phyloP scores from a whole-genome alignment of 2,797 vertebrate genomes.

The Psittacula echo region DNA sequence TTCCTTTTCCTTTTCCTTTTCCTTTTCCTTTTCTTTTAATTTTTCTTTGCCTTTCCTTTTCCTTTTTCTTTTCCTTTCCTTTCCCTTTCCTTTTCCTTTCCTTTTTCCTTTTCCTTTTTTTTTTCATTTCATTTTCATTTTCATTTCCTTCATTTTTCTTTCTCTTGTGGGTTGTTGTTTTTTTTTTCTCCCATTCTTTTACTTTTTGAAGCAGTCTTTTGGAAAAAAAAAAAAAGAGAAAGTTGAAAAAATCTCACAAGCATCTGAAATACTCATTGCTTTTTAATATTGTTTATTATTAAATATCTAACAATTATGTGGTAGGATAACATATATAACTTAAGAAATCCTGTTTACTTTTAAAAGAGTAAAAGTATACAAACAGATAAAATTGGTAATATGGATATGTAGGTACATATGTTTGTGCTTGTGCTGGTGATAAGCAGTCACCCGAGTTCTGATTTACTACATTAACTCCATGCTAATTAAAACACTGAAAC shows the following conservation, averaged over 20 bases:
- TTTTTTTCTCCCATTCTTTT: background rate
- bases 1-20: rapidly evolving
- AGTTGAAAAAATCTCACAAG: rapidly evolving
- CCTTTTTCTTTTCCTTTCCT: too few species aligned
- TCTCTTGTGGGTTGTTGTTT: background rate
- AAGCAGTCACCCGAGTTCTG: background rate
- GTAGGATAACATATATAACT: background rate
- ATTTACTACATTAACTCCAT: background rate
- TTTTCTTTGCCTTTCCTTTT: too few species aligned
- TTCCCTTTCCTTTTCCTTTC: too few species aligned
- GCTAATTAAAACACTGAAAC: background rate
- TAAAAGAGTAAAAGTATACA: background rate
- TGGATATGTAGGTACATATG: background rate
- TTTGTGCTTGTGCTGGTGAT: background rate
- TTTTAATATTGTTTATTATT: background rate
- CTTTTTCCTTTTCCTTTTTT: too few species aligned
- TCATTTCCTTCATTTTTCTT: background rate
- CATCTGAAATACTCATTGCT: background rate
- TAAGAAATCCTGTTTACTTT: background rate
- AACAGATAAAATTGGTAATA: background rate
- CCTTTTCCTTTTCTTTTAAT: background rate
- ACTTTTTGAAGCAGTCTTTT: background rate
- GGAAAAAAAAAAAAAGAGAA: background rate
- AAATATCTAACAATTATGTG: background rate
- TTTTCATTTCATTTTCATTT: too few species aligned